Evolutionary conservation across 2,797 vertebrate species (phyloP), one percentile per base, ranked within the genome.

Genomic region (Falco concolor): DNA sequence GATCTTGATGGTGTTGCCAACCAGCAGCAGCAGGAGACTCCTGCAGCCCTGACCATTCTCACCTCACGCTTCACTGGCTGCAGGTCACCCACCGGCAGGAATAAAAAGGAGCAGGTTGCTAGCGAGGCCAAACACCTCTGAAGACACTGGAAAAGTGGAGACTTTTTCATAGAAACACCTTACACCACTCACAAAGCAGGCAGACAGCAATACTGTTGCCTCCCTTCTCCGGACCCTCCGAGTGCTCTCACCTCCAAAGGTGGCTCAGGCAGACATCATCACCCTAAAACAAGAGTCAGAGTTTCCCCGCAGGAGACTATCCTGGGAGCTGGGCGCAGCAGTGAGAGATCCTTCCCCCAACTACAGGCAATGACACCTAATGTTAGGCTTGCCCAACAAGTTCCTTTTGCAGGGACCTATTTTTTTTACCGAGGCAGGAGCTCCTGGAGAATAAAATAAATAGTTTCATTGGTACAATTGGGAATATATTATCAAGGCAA

Each of bases 381-480:
- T 2, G 0, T 17, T 4, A 50, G 12, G 14, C 28, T 84, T 9
- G 22, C 16, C 32, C 2, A 0, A 56, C 52, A 24, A 36, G 45
- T 27, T 36, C 23, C 50, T 87, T 76, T 21, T 52, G 24, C 42
- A n/a, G 22, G 44, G 44, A 67, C n/a, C 52, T 72, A 38, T 80
- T 90, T 88, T 49, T 72, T 2, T n/a, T 44, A 80, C 17, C 2
- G 8, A 85, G 32, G 38, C 47, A 69, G 42, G 44, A 63, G 70
- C 56, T 83, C 57, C 68, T 25, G 9, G 36, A 52, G 59, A 73
- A 84, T 50, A 34, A 78, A 81, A 86, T 8, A 4, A n/a, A n/a
- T 30, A 49, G n/a, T 11, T 38, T 34, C 38, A 34, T 1, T 13
- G 27, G 18, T 45, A 28, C 53, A 38, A 44, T 2, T 1, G 6